Conservation (phyloP, 2,888 invertebrate species). For the Heliconius sara region DNA sequence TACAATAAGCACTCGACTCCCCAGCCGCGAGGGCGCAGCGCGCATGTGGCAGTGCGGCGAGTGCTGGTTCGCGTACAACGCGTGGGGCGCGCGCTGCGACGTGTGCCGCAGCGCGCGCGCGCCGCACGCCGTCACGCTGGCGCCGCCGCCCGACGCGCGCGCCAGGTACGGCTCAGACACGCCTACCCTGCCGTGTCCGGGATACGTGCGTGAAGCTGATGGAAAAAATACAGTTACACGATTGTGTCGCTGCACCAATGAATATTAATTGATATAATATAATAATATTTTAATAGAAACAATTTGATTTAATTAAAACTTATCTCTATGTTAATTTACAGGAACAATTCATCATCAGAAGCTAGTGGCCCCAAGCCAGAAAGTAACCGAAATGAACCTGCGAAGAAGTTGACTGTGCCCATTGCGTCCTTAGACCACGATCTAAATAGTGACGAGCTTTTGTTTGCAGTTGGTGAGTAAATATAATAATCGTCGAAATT, state of each 20-base stretch:
- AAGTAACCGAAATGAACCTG: slow-evolving; percentile 62
- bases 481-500: background rate
- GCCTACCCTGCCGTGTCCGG: no score
- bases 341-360: slow-evolving; percentile 56
- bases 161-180: slow-evolving; percentile 40
- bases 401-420: slow-evolving; percentile 82
- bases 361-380: slow-evolving; percentile 64
- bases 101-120: slow-evolving; percentile 90
- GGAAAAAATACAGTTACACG: no score
- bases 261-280: no score
- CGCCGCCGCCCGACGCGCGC: slow-evolving; percentile 59
- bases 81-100: slow-evolving; percentile 92
- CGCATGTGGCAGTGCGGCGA: slow-evolving; percentile 94
- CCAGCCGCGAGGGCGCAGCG: slow-evolving; percentile 57
- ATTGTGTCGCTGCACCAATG: no score
- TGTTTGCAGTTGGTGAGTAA: slow-evolving; percentile 84
- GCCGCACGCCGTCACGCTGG: slow-evolving; percentile 90
- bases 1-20: background rate
- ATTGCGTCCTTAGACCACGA: slow-evolving; percentile 88
- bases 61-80: slow-evolving; percentile 95
- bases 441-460: slow-evolving; percentile 87
- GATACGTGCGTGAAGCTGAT: no score
- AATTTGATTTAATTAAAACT: background rate
- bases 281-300: background rate
- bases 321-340: slow-evolving; percentile 19